phyloP scores from a whole-genome alignment of 1,140 invertebrate species.

The Pseudomyrmex cubaensis region DNA sequence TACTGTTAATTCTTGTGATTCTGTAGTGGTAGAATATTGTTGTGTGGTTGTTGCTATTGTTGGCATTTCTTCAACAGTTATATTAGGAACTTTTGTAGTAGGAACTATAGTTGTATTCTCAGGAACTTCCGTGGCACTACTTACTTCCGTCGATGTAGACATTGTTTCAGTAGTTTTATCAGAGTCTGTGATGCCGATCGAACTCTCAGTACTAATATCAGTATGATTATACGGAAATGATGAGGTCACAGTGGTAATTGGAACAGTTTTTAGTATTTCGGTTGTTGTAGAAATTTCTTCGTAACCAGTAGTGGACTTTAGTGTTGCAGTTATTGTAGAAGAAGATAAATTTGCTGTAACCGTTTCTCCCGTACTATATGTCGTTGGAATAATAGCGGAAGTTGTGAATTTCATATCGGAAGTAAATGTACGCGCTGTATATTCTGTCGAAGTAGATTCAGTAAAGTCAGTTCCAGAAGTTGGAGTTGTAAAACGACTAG shows the following conservation, averaged over 20 bases:
- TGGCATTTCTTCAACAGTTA: slow-evolving; percentile 17
- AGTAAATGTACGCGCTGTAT: slow-evolving; percentile 19
- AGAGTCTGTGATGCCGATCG: neutral
- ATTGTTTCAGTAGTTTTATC: neutral
- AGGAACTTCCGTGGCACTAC: slow-evolving; percentile 25
- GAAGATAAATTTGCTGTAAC: slow-evolving; percentile 30
- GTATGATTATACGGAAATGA: neutral
- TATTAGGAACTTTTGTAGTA: slow-evolving; percentile 41
- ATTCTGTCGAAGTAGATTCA: slow-evolving; percentile 20
- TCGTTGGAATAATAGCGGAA: neutral
- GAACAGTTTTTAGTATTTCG: neutral
- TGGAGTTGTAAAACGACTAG: slow-evolving; percentile 11
- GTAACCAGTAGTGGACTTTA: neutral
- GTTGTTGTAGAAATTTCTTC: slow-evolving; percentile 14
- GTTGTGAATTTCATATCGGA: neutral
- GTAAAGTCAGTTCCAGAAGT: neutral
- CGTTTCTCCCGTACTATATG: slow-evolving; percentile 17
- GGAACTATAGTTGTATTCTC: slow-evolving; percentile 42
- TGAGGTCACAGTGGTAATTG: neutral
- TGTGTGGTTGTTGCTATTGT: slow-evolving; percentile 6
- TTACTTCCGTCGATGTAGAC: slow-evolving; percentile 4
- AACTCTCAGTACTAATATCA: slow-evolving; percentile 10
- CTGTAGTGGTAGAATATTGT: slow-evolving; percentile 31
- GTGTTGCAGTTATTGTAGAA: neutral
- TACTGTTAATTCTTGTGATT: slow-evolving; percentile 43